Conservation (phyloP, 2,113 vertebrate genomes). For the Apus apus region DNA sequence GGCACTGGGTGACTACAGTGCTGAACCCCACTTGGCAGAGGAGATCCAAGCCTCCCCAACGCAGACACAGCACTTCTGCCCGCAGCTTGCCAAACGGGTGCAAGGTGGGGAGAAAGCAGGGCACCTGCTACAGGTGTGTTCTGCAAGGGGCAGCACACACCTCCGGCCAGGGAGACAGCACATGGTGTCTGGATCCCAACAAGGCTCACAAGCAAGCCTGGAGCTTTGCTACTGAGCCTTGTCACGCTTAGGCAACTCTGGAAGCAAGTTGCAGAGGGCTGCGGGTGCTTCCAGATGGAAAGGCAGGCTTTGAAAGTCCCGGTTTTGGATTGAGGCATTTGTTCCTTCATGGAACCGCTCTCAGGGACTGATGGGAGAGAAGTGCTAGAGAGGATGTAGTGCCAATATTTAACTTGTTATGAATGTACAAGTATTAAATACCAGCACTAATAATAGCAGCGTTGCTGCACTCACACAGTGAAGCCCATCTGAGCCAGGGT, state of each 20-base stretch:
- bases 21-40: neutral
- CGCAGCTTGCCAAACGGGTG: fast-evolving
- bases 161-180: fast-evolving
- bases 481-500: neutral
- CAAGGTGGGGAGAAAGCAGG: neutral
- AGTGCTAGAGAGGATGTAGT: neutral
- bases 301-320: neutral
- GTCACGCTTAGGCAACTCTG: neutral
- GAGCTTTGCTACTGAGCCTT: neutral
- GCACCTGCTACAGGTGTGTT: fast-evolving
- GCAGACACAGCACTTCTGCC: neutral
- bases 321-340: neutral
- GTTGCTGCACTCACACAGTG: neutral
- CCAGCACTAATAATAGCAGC: constrained; percentile 20
- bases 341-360: neutral
- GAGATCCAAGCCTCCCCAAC: neutral
- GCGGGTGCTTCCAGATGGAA: neutral
- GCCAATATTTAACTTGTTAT: neutral
- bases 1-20: fast-evolving
- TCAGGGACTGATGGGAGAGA: neutral
- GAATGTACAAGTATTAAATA: constrained; percentile 7
- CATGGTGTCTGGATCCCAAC: fast-evolving
- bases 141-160: neutral
- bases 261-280: neutral
- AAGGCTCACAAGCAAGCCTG: neutral